Evolutionary conservation across 2,888 invertebrate species (phyloP).

Genomic region (Pediacus dermestoides): DNA sequence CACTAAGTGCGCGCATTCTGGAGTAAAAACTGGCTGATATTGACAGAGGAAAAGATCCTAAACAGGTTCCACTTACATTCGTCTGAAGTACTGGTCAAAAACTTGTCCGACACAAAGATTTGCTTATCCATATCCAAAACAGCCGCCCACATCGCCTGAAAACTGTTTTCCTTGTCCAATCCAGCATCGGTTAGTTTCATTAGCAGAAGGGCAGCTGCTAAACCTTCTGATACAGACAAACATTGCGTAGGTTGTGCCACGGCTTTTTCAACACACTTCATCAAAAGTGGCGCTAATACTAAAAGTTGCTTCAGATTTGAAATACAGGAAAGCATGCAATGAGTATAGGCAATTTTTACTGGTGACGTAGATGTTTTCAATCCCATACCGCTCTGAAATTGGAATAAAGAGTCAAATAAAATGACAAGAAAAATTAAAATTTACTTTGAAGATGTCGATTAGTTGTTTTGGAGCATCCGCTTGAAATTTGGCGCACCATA

Average conservation of each 20-base stretch:
- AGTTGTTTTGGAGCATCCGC: conserved; percentile 64
- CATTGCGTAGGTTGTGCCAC: conserved; percentile 69
- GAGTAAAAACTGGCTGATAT: too few relatives aligned
- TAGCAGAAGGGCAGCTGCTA: conserved; percentile 66
- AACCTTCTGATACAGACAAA: conserved; percentile 66
- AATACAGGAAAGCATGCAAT: conserved; percentile 67
- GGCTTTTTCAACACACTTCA: conserved; percentile 73
- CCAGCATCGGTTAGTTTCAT: conserved; percentile 56
- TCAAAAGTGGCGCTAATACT: conserved; percentile 60
- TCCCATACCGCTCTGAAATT: conserved; percentile 64
- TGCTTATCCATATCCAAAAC: conserved; percentile 74
- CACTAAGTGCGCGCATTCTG: too few relatives aligned
- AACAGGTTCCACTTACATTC: conserved; percentile 52
- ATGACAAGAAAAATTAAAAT: conserved; percentile 8
- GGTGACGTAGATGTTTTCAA: conserved; percentile 74
- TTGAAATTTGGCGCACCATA: conserved; percentile 70
- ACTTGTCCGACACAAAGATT: conserved; percentile 78
- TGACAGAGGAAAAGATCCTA: neutral
- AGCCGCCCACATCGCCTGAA: conserved; percentile 64
- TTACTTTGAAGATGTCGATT: conserved; percentile 61
- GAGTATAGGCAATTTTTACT: conserved; percentile 76
- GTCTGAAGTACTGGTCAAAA: conserved; percentile 65
- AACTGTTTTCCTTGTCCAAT: conserved; percentile 52
- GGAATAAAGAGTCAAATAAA: neutral
- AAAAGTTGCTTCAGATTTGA: conserved; percentile 51